Conservation (phyloP, 1,140 invertebrate species). For the Aphelenchoides fujianensis region DNA sequence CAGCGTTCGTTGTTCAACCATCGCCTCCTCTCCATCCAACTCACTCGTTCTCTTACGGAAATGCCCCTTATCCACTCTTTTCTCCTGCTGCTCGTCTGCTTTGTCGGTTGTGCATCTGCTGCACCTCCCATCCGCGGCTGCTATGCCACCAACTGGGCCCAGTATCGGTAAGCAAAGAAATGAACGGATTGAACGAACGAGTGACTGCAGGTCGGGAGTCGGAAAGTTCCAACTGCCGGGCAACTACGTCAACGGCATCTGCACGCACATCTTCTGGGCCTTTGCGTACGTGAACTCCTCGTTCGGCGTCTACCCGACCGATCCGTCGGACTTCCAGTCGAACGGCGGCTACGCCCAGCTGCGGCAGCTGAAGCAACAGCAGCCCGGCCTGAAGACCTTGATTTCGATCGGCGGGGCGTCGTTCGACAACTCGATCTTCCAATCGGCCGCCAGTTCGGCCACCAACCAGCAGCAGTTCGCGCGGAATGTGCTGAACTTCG, state of each 20-base stretch:
- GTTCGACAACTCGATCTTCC: not conserved
- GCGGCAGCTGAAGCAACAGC: conserved; percentile 12
- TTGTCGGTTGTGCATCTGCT: not conserved
- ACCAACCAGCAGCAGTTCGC: conserved; percentile 71
- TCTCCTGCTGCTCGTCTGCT: not conserved
- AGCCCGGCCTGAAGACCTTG: conserved; percentile 17
- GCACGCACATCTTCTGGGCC: conserved; percentile 31
- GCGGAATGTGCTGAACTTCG: conserved; percentile 85
- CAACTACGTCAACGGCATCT: conserved; percentile 18
- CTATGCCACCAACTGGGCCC: conserved; percentile 24
- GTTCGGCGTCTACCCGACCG: not conserved
- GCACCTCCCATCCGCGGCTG: conserved; percentile 10
- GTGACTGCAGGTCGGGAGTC: conserved; percentile 8
- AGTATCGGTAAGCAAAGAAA: no score
- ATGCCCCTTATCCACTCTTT: not conserved
- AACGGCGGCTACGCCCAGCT: not conserved
- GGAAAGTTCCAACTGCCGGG: conserved; percentile 7
- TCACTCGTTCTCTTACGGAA: no score
- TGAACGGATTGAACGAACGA: no score
- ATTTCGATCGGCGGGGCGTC: conserved; percentile 21
- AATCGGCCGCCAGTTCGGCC: not conserved
- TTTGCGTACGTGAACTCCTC: conserved; percentile 12
- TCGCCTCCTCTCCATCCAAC: no score
- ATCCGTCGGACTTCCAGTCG: conserved; percentile 9
- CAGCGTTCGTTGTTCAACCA: no score